phyloP scores from a whole-genome alignment of 2,888 invertebrate genomes.

The Ischnus inquisitorius region DNA sequence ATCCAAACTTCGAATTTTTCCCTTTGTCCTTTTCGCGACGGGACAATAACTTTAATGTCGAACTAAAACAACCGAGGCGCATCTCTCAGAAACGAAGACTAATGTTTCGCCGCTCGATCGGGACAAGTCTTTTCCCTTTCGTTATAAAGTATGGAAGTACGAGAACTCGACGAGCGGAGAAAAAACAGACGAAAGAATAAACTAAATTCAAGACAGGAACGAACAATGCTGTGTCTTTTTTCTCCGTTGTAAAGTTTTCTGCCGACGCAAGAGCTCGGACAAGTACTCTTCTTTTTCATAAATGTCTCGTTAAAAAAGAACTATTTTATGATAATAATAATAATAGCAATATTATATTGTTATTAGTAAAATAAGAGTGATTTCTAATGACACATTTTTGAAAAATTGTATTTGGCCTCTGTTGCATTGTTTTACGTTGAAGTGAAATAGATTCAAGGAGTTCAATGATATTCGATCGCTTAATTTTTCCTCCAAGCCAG shows the following conservation, averaged over 20 bases:
- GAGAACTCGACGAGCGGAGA: neutral
- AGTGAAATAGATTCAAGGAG: slow-evolving; percentile 46
- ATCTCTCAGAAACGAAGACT: slow-evolving; percentile 8
- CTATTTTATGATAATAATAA: too few relatives aligned
- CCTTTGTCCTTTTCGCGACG: neutral
- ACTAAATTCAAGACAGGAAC: neutral
- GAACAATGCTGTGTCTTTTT: neutral
- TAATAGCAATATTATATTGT: too few relatives aligned
- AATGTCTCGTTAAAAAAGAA: too few relatives aligned
- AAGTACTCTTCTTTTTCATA: too few relatives aligned
- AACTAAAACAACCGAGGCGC: neutral
- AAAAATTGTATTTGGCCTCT: neutral
- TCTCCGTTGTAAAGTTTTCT: too few relatives aligned
- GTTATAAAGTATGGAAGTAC: neutral
- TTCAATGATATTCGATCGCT: slow-evolving; percentile 65
- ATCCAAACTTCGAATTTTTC: slow-evolving; percentile 8
- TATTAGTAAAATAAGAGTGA: too few relatives aligned
- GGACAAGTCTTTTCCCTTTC: slow-evolving; percentile 44
- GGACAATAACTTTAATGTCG: slow-evolving; percentile 15
- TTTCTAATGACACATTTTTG: too few relatives aligned
- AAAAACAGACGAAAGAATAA: slow-evolving; percentile 11
- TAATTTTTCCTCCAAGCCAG: slow-evolving; percentile 61
- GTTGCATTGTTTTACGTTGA: slow-evolving; percentile 30
- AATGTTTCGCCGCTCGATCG: slow-evolving; percentile 1
- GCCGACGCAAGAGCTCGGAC: too few relatives aligned